phyloP scores from a whole-genome alignment of 2,888 invertebrate genomes.

The Mamestra brassicae region DNA sequence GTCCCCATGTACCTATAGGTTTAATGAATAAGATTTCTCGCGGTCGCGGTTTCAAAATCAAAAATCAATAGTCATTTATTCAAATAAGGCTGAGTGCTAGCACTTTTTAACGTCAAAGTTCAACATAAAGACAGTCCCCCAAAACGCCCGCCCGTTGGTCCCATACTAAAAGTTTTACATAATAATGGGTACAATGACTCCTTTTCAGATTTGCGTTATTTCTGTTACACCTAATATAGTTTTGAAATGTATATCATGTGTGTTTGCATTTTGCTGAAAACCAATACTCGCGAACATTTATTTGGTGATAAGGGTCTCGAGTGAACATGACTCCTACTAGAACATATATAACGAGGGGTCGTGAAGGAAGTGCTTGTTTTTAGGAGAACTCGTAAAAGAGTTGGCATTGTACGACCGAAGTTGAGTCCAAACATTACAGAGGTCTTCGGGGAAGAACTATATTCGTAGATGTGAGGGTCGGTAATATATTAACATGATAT shows the following conservation, averaged over 20 bases:
- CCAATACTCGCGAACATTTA: background rate
- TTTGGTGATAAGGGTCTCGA: background rate
- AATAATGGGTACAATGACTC: no score
- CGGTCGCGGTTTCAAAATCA: no score
- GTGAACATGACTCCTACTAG: background rate
- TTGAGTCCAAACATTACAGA: conserved; percentile 5
- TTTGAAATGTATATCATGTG: background rate
- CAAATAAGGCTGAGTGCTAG: no score
- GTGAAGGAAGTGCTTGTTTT: background rate
- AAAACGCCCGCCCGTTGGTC: no score
- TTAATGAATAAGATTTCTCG: no score
- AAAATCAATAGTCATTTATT: no score
- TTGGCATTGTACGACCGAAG: background rate
- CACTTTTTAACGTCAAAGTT: no score
- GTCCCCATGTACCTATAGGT: no score
- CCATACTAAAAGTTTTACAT: no score
- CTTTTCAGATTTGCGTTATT: no score
- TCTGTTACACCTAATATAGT: no score
- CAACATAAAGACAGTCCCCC: no score
- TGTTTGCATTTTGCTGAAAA: background rate
- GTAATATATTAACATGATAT: conserved; percentile 16
- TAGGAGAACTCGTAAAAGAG: background rate
- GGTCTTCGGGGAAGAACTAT: conserved; percentile 24
- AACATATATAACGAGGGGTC: background rate
- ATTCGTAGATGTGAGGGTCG: background rate